phyloP scores from a whole-genome alignment of 2,113 vertebrate genomes.

The Ageneiosus marmoratus region DNA sequence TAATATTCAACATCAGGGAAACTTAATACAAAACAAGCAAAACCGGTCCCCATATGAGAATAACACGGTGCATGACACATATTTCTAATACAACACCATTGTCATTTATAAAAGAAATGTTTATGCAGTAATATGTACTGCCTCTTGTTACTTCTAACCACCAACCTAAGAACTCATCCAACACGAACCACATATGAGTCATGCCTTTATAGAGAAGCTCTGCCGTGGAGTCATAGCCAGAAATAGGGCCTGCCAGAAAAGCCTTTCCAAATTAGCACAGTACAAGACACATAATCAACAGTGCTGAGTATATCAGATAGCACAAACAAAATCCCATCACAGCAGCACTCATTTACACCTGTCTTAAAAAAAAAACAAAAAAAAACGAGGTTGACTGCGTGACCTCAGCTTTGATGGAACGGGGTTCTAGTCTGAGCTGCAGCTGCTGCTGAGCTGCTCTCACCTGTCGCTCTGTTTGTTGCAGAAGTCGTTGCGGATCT shows the following conservation, averaged over 20 bases:
- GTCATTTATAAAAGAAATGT: not conserved
- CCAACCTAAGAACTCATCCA: not conserved
- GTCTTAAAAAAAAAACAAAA: not conserved
- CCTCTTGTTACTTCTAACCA: not conserved
- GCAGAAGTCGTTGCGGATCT: slow-evolving; percentile 97
- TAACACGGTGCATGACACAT: no score
- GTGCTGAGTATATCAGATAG: slow-evolving; percentile 16
- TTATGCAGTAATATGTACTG: not conserved
- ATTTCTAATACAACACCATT: not conserved
- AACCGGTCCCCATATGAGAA: not conserved
- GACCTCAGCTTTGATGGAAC: not conserved
- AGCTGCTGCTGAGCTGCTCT: slow-evolving; percentile 24
- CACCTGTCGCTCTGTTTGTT: slow-evolving; percentile 99
- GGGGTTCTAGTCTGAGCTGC: not conserved
- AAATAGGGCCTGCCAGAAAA: slow-evolving; percentile 42
- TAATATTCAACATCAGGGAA: not conserved
- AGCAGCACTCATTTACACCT: slow-evolving; percentile 3
- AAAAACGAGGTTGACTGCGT: not conserved
- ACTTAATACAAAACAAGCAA: not conserved
- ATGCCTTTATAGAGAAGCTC: slow-evolving; percentile 33
- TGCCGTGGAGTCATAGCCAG: slow-evolving; percentile 4
- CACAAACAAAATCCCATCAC: not conserved
- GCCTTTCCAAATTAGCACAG: slow-evolving; percentile 31
- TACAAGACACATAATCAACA: not conserved
- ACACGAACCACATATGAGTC: slow-evolving; percentile 26